Evolutionary conservation across 2,888 invertebrate genomes (phyloP), one percentile per base, ranked within the genome.

Genomic region (Campoplex nolae): DNA sequence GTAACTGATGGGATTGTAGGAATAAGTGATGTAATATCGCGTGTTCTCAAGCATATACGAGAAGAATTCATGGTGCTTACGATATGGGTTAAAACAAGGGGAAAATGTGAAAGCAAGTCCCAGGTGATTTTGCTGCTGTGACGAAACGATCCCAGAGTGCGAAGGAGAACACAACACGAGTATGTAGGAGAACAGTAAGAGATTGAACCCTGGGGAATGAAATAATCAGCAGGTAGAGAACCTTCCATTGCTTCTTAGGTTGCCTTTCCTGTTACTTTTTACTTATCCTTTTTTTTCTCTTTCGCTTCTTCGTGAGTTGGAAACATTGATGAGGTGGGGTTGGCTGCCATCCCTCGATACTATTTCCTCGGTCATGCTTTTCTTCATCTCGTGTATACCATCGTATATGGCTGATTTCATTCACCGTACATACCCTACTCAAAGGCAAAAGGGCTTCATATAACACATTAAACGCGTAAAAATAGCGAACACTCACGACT

Each of bases 191-290:
- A 86, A 62, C 81, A 89, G 81, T 88, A 88, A 90, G 88, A 88
- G 88, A 89, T 90, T 88, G 88, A 88, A 84, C 88, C 81, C 87
- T 54, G 68, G 88, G 86, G 88, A 88, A 89, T 89, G 89, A 90
- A 91, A 92, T 91, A 90, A 91, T 91, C 89, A 89, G 89, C 88
- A 83, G 88, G 51, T 74, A 56, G 87, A 85, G 81, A 62, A 70
- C 38, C 77, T 84, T 68, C n/a, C 77, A 77, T 78, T 28, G 70
- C 35, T 54, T 73, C 78, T 65, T 48, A 67, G 51, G 35, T 38
- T 23, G 45, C 28, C 28, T 71, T 68, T 70, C 42, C 74, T 65
- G 23, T 32, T 77, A 73, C 23, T 54, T 67, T 73, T 56, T 32
- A 54, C 48, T 70, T 70, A 56, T 79, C 65, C n/a, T 48, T 54